These are phyloP conservation scores for Aldrovandia affinis DNA, from an alignment of 2,797 vertebrate genomes.

Conservation along the genomic window DNA sequence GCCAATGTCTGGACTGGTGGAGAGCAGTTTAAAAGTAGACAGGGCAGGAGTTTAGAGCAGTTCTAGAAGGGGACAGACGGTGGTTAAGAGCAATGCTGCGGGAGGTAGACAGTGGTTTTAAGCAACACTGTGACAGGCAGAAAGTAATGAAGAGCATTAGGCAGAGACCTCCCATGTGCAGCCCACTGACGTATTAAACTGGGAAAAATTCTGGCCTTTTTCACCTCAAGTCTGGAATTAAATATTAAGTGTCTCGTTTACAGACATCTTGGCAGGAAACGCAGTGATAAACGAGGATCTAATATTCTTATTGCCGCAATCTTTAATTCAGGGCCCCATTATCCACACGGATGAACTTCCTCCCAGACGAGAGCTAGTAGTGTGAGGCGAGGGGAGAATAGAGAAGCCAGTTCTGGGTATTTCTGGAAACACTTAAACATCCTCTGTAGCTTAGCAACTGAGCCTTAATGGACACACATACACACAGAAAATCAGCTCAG, in stretches of 20 bases:
- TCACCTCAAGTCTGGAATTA: constrained; percentile 37
- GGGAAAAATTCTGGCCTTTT: not conserved
- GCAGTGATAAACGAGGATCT: constrained; percentile 36
- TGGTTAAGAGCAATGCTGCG: not conserved
- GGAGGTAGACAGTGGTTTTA: not conserved
- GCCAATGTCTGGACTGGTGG: too few relatives aligned
- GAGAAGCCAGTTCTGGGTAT: constrained; percentile 34
- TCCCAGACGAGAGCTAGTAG: not conserved
- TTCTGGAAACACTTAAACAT: constrained; percentile 54
- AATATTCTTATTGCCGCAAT: constrained; percentile 43
- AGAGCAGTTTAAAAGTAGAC: too few relatives aligned
- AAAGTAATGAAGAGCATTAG: not conserved
- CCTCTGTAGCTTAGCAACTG: constrained; percentile 58
- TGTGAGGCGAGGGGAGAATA: not conserved
- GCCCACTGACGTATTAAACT: not conserved
- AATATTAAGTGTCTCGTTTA: constrained; percentile 44
- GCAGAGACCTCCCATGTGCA: not conserved
- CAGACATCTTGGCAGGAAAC: constrained; percentile 24
- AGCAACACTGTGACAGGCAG: not conserved
- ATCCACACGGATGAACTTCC: constrained; percentile 37
- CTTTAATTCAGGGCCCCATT: constrained; percentile 48
- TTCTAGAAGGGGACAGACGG: not conserved
- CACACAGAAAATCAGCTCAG: constrained; percentile 1
- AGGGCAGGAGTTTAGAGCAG: too few relatives aligned
- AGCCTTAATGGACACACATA: constrained; percentile 32